Base-by-base conservation (phyloP, 1,140 invertebrate genomes). In the Pseudomyrmex pallidus region DNA sequence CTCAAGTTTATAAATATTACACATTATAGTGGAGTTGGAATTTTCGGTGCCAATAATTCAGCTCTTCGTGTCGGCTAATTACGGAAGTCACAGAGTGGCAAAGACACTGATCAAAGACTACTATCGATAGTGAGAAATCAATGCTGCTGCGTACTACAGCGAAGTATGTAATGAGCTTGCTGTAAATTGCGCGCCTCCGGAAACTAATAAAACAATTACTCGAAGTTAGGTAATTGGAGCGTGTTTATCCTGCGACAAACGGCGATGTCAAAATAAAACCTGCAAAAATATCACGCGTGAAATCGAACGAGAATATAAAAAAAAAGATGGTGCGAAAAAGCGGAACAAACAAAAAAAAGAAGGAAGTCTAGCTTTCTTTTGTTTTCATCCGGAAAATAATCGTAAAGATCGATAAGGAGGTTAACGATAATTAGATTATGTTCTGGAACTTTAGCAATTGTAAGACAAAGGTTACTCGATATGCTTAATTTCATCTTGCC, bases 361-460 rank as follows among this genome's bases (percentile, higher is more conserved):
- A 8, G 35, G 5, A 73, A 44, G 15, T 25, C 35, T 35, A 35
- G 35, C 0, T 35, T 35, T 5, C 0, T 12, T 8, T 54, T 59
- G n/a, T 67, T 20, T 46, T 57, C 13, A 35, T 12, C 1, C 10
- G 4, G 20, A 48, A 48, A 48, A 70, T 68, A 68, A 57, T 72
- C n/a, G 1, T 12, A 13, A 15, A 56, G 50, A 35, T 48, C 15
- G 54, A 48, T 61, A 9, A 59, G 54, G 70, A 56, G 12, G n/a
- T 61, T 70, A 67, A 78, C 46, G 44, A 15, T 17, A 35, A 70
- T 72, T 46, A 57, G n/a, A 72, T 78, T 59, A 68, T 13, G 13
- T 70, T 22, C 7, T 22, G 54, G 12, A 59, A 78, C 66, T 77
- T 64, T 20, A 25, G 76, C 10, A 70, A 70, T 70, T 78, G 61